These are phyloP conservation scores for Synergus gifuensis DNA, from an alignment of 2,888 invertebrate genomes.

Conservation along the genomic window DNA sequence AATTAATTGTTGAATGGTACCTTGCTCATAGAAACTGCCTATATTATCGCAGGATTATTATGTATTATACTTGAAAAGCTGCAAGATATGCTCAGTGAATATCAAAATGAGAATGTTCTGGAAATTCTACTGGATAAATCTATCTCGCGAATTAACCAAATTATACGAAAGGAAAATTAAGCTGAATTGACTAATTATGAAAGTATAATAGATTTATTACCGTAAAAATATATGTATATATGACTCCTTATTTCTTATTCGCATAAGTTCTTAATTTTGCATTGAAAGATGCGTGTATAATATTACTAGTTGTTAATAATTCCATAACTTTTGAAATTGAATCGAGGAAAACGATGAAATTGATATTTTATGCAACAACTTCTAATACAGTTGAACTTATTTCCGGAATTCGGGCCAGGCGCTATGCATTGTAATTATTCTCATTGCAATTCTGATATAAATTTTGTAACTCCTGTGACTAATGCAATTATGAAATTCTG, in stretches of 20 bases:
- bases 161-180: background rate
- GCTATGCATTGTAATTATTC: too few relatives aligned
- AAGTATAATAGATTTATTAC: background rate
- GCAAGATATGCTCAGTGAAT: background rate
- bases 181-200: background rate
- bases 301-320: too few relatives aligned
- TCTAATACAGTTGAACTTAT: background rate
- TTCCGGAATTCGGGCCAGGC: background rate
- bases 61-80: constrained; percentile 48
- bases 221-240: too few relatives aligned
- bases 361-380: background rate
- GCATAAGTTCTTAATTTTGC: too few relatives aligned
- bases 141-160: background rate
- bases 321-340: too few relatives aligned
- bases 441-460: background rate
- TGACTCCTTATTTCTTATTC: too few relatives aligned
- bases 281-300: too few relatives aligned
- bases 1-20: constrained; percentile 62
- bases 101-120: constrained; percentile 6
- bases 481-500: background rate
- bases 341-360: too few relatives aligned
- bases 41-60: constrained; percentile 54
- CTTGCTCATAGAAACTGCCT: constrained; percentile 53
- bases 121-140: background rate
- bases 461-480: background rate